phyloP scores from a whole-genome alignment of 53 echinoderm and acorn worm species.

The Luidia sarsii region DNA sequence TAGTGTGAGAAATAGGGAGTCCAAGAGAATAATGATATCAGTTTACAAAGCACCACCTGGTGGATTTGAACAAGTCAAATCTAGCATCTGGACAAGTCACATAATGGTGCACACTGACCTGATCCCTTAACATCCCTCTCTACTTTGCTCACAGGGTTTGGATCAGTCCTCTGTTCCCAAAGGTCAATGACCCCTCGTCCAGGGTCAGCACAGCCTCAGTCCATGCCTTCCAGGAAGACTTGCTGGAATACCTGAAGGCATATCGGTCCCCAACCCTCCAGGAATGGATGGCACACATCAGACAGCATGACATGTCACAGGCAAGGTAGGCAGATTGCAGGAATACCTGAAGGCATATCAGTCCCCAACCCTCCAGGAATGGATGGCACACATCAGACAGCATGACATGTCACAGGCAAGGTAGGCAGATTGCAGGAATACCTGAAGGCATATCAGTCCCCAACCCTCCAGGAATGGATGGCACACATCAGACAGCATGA shows the following conservation, averaged over 20 bases:
- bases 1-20: no score
- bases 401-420: no score
- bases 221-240: constrained; percentile 78
- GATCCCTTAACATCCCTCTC: not conserved
- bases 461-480: no score
- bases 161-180: constrained; percentile 95
- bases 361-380: no score
- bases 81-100: not conserved
- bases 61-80: no score
- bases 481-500: no score
- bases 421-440: no score
- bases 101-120: not conserved
- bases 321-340: constrained; percentile 77
- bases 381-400: no score
- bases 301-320: constrained; percentile 79
- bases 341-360: no score
- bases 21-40: no score
- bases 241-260: constrained; percentile 74
- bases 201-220: constrained; percentile 76
- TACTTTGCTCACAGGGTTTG: constrained; percentile 65
- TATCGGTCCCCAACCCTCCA: constrained; percentile 71
- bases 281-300: constrained; percentile 82
- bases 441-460: no score
- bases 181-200: constrained; percentile 32
- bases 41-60: no score